These are phyloP conservation scores for Polypterus senegalus DNA, from an alignment of 2,113 vertebrate genomes.

Conservation along the genomic window DNA sequence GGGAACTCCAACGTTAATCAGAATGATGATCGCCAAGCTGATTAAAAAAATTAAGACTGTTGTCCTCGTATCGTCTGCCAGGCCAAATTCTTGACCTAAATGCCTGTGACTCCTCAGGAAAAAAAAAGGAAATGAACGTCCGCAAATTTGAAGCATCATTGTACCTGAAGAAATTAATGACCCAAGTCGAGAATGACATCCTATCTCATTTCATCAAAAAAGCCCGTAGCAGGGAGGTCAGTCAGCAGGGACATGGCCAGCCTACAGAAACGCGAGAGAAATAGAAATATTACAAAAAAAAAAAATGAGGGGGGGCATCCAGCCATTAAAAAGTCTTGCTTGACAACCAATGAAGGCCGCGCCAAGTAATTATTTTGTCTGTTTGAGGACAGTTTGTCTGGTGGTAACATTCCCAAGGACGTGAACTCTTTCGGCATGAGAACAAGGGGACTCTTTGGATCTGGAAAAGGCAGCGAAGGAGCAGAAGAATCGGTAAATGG, in stretches of 20 bases:
- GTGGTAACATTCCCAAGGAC: not conserved
- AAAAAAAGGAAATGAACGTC: not conserved
- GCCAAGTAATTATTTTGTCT: not conserved
- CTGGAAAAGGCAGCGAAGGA: no score
- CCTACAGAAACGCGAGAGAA: not conserved
- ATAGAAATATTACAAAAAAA: not conserved
- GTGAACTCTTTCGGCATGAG: not conserved
- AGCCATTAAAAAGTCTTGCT: not conserved
- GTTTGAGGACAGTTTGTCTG: constrained; percentile 1
- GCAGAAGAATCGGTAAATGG: no score
- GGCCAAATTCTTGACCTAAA: constrained; percentile 2
- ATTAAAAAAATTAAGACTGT: constrained; percentile 4
- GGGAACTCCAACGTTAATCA: not conserved
- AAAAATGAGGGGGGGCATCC: not conserved
- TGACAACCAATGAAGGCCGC: not conserved
- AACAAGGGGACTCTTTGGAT: no score
- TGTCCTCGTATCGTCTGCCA: not conserved
- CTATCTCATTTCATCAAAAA: not conserved
- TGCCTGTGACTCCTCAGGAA: not conserved
- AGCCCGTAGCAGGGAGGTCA: not conserved
- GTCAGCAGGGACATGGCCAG: not conserved
- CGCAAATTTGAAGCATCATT: not conserved
- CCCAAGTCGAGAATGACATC: not conserved
- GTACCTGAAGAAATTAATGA: constrained; percentile 6
- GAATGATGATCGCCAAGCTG: not conserved